Percentiles rank a stretch among this genome's conserved stretches.
phyloP scores from a whole-genome alignment of 2,888 invertebrate species.

The Ochlodes sylvanus region DNA sequence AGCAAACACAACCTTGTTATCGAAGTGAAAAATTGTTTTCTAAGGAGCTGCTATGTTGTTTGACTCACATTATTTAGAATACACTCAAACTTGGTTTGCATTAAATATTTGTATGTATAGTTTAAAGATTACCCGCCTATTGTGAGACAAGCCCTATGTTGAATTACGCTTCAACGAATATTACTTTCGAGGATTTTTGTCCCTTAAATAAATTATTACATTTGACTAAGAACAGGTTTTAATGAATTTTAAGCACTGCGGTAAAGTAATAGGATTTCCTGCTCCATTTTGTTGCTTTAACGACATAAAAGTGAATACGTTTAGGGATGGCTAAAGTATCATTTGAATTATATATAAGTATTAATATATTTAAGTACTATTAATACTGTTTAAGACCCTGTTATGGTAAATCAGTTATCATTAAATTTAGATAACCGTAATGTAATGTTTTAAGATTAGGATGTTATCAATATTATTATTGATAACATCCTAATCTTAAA shows the following conservation, averaged over 20 bases:
- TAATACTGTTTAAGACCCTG: no score
- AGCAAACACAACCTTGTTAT: no score
- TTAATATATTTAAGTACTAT: not conserved
- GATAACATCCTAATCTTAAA: no score
- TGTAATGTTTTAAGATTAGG: no score
- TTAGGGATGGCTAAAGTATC: constrained; percentile 60
- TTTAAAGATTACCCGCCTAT: not conserved
- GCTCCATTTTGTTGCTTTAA: constrained; percentile 63
- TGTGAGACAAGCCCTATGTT: constrained; percentile 51
- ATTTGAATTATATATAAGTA: constrained; percentile 47
- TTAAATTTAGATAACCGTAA: no score
- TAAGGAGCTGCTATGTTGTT: no score
- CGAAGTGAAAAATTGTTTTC: no score
- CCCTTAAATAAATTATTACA: constrained; percentile 81
- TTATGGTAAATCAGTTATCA: no score
- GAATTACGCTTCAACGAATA: constrained; percentile 79
- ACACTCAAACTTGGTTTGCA: no score
- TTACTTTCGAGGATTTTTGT: constrained; percentile 82
- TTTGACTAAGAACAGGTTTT: constrained; percentile 79
- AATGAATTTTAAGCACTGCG: constrained; percentile 77
- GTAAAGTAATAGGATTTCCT: constrained; percentile 66
- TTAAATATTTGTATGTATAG: constrained; percentile 1
- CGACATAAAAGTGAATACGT: constrained; percentile 71
- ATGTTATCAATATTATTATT: no score
- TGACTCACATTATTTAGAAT: no score